Evolutionary conservation across 2,113 vertebrate genomes (phyloP), one percentile per base, ranked within the genome.

Genomic region (Panurus biarmicus): DNA sequence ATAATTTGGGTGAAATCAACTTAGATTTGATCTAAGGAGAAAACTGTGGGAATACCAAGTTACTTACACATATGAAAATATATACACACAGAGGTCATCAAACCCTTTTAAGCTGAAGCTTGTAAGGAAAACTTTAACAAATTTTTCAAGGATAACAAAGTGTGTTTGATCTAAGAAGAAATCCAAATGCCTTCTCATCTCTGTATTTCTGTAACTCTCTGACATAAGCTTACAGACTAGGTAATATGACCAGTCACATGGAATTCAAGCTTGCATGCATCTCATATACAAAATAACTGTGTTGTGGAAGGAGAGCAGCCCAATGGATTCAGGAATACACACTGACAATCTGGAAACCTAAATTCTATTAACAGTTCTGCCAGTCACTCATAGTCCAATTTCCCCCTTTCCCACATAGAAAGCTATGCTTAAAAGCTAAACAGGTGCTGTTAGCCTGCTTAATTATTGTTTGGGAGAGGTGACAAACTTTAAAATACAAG

Each of bases 391-490:
- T n/a, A 5, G 1, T 53, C 53, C 44, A 60, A 33, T 26, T 85
- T 54, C 4, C 38, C 24, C 0, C 19, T 60, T 85, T 87, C 22
- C 22, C 18, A 60, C 1, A 1, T 2, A 64, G 64, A 88, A 91
- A 90, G n/a, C 4, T 3, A 76, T 48, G 45, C 23, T 50, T 72
- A 64, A 21, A 50, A 87, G 35, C 31, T 57, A 82, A 87, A 57
- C 6, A 82, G 91, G 21, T 78, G 62, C 40, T 44, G 36, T 28
- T 38, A 53, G 23, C 28, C 64, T 71, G 33, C 65, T 94, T 90
- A 86, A 90, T 90, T 94, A 62, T 44, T 78, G 62, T 69, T 94
- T 88, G 81, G 86, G 60, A 51, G 91, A 93, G 7, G 18, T 85
- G 83, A 65, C 40, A 91, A 95, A 83, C 60, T 66, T 72, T 74